A percentile compares a stretch with the other conserved stretches of the same genome.
These are phyloP conservation scores for Drosophila bocki DNA, from an alignment of 1,140 invertebrate genomes.

Conservation along the genomic window DNA sequence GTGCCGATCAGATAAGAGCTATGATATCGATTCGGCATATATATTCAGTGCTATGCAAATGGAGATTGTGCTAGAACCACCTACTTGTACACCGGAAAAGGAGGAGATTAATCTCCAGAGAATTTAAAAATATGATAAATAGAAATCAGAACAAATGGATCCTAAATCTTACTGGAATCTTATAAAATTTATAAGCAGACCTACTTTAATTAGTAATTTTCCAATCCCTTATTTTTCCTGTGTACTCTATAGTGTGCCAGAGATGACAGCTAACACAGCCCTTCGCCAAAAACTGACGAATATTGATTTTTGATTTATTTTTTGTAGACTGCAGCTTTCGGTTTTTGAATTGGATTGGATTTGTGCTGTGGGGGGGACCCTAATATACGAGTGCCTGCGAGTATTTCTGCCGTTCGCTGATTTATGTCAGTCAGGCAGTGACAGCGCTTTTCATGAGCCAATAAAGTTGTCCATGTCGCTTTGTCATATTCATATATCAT, in stretches of 20 bases:
- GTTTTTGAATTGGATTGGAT: slow-evolving; percentile 33
- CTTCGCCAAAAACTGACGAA: slow-evolving; percentile 29
- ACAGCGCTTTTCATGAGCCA: slow-evolving; percentile 84
- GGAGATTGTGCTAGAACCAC: slow-evolving; percentile 26
- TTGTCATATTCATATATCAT: slow-evolving; percentile 84
- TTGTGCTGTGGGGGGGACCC: slow-evolving; percentile 1
- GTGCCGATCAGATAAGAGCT: slow-evolving; percentile 40
- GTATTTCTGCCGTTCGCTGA: slow-evolving; percentile 63
- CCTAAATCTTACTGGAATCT: background rate
- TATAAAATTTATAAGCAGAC: too few relatives aligned
- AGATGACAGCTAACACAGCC: slow-evolving; percentile 21
- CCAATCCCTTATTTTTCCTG: background rate
- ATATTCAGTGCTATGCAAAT: slow-evolving; percentile 31
- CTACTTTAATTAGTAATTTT: background rate
- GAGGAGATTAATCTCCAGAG: background rate
- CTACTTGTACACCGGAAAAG: background rate
- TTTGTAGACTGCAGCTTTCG: slow-evolving; percentile 34
- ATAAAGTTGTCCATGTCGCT: slow-evolving; percentile 83
- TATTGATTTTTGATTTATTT: slow-evolving; percentile 81
- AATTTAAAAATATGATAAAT: too few relatives aligned
- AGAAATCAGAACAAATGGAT: fast-evolving
- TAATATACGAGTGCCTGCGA: slow-evolving; percentile 18
- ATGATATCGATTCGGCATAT: slow-evolving; percentile 32
- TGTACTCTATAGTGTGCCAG: background rate
- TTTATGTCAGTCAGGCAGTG: slow-evolving; percentile 83